Conservation (phyloP, 2,113 vertebrate genomes). For the Paratilapia polleni region DNA sequence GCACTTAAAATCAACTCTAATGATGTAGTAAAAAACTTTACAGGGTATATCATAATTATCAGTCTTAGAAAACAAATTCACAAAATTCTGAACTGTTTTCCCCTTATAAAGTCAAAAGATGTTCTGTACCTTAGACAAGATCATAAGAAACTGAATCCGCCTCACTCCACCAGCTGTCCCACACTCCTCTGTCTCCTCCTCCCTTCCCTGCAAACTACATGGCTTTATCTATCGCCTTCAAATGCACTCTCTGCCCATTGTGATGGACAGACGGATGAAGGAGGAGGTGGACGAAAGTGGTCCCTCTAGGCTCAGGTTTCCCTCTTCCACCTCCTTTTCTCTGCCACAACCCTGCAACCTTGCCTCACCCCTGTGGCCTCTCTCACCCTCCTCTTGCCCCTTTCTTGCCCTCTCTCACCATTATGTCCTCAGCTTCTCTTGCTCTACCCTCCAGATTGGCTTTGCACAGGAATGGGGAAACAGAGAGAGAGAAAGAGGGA, state of each 20-base stretch:
- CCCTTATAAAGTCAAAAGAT: background rate
- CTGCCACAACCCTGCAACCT: slow-evolving; percentile 23
- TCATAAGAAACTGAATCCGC: background rate
- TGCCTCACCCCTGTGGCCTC: slow-evolving; percentile 37
- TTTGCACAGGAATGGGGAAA: slow-evolving; percentile 78
- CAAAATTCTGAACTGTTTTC: background rate
- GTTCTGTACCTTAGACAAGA: background rate
- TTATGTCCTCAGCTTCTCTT: slow-evolving; percentile 66
- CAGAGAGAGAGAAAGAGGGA: slow-evolving; percentile 3
- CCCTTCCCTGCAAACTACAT: background rate
- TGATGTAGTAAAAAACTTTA: background rate
- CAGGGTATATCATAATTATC: background rate
- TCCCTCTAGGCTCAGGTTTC: slow-evolving; percentile 76
- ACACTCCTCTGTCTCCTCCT: background rate
- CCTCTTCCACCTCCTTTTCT: slow-evolving; percentile 42
- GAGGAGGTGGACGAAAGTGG: slow-evolving; percentile 5
- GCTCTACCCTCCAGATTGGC: slow-evolving; percentile 74
- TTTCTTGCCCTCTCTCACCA: slow-evolving; percentile 11
- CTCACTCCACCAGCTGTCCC: slow-evolving; percentile 23
- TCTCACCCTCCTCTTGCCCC: slow-evolving; percentile 50
- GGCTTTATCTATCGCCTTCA: slow-evolving; percentile 67
- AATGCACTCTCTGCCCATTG: slow-evolving; percentile 53
- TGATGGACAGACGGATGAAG: slow-evolving; percentile 60
- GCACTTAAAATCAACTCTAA: background rate
- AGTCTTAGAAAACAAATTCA: background rate